These are phyloP conservation scores for Speoplatyrhinus poulsoni DNA, from an alignment of 2,113 vertebrate genomes.

Conservation along the genomic window DNA sequence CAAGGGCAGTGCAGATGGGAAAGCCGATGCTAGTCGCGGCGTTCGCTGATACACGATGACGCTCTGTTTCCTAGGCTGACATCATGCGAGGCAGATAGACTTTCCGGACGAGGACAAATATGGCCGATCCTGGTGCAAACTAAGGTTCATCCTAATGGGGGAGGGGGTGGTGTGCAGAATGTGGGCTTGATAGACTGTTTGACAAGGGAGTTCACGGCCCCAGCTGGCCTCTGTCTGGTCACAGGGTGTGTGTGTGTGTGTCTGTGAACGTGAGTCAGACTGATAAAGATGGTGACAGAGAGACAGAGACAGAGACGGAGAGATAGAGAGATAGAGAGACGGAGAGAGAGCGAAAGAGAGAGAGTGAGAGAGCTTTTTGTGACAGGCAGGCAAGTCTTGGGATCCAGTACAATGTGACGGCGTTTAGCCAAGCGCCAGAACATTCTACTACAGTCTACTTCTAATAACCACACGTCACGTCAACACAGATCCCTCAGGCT, in stretches of 20 bases:
- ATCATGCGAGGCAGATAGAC: background rate
- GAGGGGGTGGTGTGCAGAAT: constrained; percentile 43
- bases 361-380: too few relatives aligned
- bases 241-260: constrained; percentile 16
- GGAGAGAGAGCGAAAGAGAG: constrained; percentile 36
- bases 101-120: background rate
- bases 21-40: constrained; percentile 10
- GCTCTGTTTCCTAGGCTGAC: constrained; percentile 7
- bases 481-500: constrained; percentile 9
- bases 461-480: too few relatives aligned
- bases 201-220: constrained; percentile 35
- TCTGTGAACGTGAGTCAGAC: background rate
- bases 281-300: constrained; percentile 11
- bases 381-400: too few relatives aligned
- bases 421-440: too few relatives aligned
- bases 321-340: background rate
- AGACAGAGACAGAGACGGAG: background rate
- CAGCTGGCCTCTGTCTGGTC: constrained; percentile 45
- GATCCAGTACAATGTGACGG: too few relatives aligned
- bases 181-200: constrained; percentile 55
- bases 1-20: constrained; percentile 13
- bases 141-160: constrained; percentile 6
- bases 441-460: too few relatives aligned
- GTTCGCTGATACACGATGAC: background rate
- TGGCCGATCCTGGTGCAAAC: background rate